phyloP scores from a whole-genome alignment of 1,140 invertebrate species.

The Pteromalus puparum region DNA sequence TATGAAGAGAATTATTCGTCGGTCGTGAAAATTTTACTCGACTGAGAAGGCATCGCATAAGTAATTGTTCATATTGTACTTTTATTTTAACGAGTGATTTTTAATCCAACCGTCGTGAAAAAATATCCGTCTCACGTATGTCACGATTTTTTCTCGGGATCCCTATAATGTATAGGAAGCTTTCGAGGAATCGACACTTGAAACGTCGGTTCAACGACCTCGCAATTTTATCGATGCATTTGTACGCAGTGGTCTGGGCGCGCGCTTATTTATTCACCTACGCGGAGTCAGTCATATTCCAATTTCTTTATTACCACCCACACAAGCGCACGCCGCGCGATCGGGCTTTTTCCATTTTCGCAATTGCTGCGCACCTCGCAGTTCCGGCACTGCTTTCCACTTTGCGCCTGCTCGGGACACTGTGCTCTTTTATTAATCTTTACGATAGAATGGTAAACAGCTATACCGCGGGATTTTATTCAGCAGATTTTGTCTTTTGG shows the following conservation, averaged over 20 bases:
- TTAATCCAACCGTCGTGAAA: no score
- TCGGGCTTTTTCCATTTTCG: not conserved
- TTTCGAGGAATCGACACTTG: not conserved
- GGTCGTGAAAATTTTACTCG: no score
- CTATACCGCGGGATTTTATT: no score
- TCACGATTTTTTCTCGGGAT: not conserved
- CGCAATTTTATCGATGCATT: not conserved
- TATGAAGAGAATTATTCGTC: no score
- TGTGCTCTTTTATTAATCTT: no score
- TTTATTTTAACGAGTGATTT: no score
- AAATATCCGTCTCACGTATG: no score
- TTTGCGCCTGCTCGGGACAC: not conserved
- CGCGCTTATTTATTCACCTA: not conserved
- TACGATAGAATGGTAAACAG: no score
- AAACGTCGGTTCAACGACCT: not conserved
- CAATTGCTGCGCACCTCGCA: not conserved
- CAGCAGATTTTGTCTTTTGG: no score
- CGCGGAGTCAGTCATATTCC: not conserved
- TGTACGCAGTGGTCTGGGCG: not conserved
- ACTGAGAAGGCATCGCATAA: no score
- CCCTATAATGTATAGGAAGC: not conserved
- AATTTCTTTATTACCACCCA: slow-evolving; percentile 5
- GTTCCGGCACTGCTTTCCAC: not conserved
- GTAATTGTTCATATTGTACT: no score
- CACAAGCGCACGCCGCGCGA: not conserved